Conservation (phyloP, 2,797 vertebrate genomes). For the Aphelocoma californica region DNA sequence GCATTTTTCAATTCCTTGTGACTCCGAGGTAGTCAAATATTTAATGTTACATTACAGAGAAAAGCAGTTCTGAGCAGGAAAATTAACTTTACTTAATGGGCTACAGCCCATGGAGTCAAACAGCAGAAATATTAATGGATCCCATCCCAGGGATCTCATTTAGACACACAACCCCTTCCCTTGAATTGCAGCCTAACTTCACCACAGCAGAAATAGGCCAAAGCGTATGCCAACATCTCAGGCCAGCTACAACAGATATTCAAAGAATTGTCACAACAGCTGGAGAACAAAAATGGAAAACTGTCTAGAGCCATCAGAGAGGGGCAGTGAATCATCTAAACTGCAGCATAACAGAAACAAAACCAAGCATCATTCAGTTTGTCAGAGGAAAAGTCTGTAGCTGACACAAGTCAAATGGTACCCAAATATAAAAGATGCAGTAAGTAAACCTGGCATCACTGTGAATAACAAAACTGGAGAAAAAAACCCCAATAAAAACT, state of each 20-base stretch:
- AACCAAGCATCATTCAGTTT: not conserved
- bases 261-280: not conserved
- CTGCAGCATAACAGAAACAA: not conserved
- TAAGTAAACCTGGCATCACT: not conserved
- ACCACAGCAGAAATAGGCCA: not conserved
- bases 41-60: not conserved
- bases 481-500: not conserved
- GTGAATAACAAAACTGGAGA: not conserved
- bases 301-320: not conserved
- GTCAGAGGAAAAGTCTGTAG: not conserved
- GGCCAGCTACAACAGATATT: not conserved
- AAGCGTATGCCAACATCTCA: not conserved
- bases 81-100: not conserved
- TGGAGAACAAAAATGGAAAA: not conserved
- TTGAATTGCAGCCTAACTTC: not conserved
- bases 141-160: not conserved
- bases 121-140: not conserved
- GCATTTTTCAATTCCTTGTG: not conserved
- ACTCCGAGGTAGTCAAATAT: not conserved
- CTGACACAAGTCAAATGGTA: not conserved
- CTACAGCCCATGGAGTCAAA: not conserved
- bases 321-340: not conserved
- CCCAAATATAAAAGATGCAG: not conserved
- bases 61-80: not conserved
- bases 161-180: not conserved